Conservation (phyloP, 2,888 invertebrate genomes). For the Drosophila kambysellisi region DNA sequence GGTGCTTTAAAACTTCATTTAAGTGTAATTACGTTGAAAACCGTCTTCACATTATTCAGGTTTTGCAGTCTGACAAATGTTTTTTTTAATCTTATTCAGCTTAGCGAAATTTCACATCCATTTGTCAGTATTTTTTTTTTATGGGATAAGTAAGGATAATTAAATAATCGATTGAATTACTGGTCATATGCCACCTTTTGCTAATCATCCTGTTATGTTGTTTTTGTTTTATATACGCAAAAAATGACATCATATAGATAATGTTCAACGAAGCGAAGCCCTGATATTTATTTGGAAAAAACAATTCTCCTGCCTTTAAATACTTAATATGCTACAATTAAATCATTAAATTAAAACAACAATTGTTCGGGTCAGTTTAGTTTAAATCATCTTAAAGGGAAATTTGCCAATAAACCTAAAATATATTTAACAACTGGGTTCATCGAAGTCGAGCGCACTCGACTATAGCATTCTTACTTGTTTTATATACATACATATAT, state of each 20-base stretch:
- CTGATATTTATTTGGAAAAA: constrained; percentile 6
- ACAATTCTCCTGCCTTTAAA: background rate
- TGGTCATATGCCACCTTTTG: background rate
- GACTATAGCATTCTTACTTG: too few species aligned
- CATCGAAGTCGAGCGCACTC: too few species aligned
- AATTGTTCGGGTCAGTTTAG: background rate
- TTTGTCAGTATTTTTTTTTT: background rate
- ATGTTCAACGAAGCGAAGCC: constrained; percentile 24
- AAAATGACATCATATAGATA: constrained; percentile 30
- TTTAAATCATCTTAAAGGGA: too few species aligned
- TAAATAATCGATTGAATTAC: background rate
- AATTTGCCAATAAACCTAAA: too few species aligned
- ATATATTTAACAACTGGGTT: too few species aligned
- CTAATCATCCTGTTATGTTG: background rate
- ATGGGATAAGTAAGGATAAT: background rate
- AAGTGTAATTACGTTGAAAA: background rate
- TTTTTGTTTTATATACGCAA: background rate
- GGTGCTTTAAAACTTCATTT: background rate
- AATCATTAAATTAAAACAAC: constrained; percentile 1
- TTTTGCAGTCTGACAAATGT: background rate
- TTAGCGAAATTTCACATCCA: background rate
- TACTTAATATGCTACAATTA: constrained; percentile 19
- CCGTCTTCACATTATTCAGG: background rate
- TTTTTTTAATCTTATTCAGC: background rate
- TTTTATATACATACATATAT: background rate